Evolutionary conservation across 2,888 invertebrate genomes (phyloP), one percentile per base, ranked within the genome.

Genomic region (Nymphalis urticae): DNA sequence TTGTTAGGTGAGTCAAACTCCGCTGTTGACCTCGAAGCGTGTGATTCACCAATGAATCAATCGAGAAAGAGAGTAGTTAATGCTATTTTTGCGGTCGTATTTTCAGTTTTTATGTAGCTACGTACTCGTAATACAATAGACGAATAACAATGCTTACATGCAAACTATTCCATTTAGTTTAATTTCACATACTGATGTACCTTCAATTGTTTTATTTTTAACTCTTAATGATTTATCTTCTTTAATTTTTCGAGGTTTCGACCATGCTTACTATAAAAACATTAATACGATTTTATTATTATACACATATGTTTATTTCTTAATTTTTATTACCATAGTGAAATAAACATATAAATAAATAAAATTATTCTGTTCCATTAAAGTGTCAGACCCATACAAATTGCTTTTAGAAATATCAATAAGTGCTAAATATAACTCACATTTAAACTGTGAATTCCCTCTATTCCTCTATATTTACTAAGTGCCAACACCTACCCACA

Each of bases 21-120:
- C 58, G 70, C 60, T 70, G 66, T 77, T 79, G 85, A 82, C 88
- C 87, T 87, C 81, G 83, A 48, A 42, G 65, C 73, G 70, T 75
- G 62, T 86, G 86, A 86, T 72, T 87, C 85, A 86, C 69, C 48
- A 60, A 71, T 86, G 83, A 85, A 75, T 85, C 84, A 84, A 75
- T 74, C 75, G 56, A 77, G 75, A 76, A 77, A 80, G 81, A 82
- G 80, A 80, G 76, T 74, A 73, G 72, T 75, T 68, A 69, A 71
- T 73, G 68, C 48, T 56, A 48, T 69, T 64, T 67, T 66, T 63
- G 61, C 58, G 61, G 69, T 51, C 36, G 48, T 51, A 36, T 54
- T 50, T 63, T 10, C n/a, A 42, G n/a, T 51, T 50, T 60, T 48
- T 36, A 62, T 58, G 24, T 19, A 17, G 42, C 42, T 42, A 42